These are phyloP conservation scores for Hippasteria phrygiana DNA, from an alignment of 53 echinoderm and acorn worm species.

Conservation along the genomic window DNA sequence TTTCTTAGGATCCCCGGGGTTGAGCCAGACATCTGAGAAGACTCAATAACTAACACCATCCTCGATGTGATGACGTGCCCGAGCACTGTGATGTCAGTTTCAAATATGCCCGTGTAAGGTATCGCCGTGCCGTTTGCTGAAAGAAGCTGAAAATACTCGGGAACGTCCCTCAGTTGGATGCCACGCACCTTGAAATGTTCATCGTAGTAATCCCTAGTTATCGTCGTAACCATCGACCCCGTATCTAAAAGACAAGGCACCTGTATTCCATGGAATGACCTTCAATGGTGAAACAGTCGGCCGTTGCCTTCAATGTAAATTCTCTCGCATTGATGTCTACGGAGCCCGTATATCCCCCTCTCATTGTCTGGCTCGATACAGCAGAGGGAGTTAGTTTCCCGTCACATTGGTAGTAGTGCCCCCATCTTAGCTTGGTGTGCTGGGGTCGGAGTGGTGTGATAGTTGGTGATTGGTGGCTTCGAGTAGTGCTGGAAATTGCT, in stretches of 20 bases:
- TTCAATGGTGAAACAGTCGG: constrained; percentile 6
- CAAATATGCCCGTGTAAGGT: constrained; percentile 12
- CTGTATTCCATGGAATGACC: not conserved
- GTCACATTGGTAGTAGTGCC: not conserved
- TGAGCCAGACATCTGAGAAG: not conserved
- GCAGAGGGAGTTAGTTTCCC: constrained; percentile 20
- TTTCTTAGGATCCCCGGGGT: constrained; percentile 16
- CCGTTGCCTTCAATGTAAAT: constrained; percentile 7
- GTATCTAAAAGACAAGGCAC: constrained; percentile 27
- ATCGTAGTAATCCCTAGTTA: not conserved
- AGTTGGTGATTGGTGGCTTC: not conserved
- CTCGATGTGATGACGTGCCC: not conserved
- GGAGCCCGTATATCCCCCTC: not conserved
- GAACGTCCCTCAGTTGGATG: constrained; percentile 2
- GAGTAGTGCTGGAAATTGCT: not conserved
- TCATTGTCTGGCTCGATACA: constrained; percentile 19
- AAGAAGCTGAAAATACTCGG: constrained; percentile 15
- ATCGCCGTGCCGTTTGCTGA: constrained; percentile 8
- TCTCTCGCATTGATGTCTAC: not conserved
- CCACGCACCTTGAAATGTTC: constrained; percentile 14
- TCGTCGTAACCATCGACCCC: constrained; percentile 5
- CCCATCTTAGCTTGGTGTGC: too few species aligned
- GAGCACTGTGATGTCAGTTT: constrained; percentile 1
- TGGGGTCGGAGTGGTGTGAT: not conserved
- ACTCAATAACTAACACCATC: not conserved